Base-by-base conservation (phyloP, 2,888 invertebrate species). In the Lasioglossum zephyrum region DNA sequence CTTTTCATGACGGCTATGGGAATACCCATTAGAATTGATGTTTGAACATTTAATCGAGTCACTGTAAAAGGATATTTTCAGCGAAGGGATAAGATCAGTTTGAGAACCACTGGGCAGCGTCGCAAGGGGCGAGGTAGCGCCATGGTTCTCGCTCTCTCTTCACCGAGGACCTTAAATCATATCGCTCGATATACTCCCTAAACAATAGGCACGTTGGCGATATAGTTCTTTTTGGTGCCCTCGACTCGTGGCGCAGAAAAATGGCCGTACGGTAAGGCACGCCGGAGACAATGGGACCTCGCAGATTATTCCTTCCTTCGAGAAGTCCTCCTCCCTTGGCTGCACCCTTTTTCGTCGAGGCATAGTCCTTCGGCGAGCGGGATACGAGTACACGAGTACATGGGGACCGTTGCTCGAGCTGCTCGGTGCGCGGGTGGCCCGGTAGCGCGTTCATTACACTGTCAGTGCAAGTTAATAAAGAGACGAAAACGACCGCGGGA, bases 361-460 rank as follows among this genome's bases (percentile, higher is more conserved):
- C 41, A 74, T 66, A 70, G 79, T 80, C 44, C 78, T 74, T 44
- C 18, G 63, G 70, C 44, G 83, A 60, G 72, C 77, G 44, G 60
- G 85, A 77, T 78, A 77, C 75, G 76, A 49, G 36, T 22, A 9
- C 72, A 53, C 53, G 22, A 53, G 53, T 53, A 53, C 39, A 39
- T 3, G 53, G 60, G 49, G 66, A 75, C 73, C 73, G 44, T 74
- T 63, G 60, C 60, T 16, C 78, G 4, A 60, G 60, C 41, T 63
- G 49, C 47, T 77, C 31, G 53, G 84, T 85, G 86, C 92, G 91
- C 92, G 91, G 93, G 93, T 93, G 92, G 93, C 91, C 92, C 91
- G 75, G 84, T 86, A 86, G 88, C 91, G 90, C 91, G 93, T 93
- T 93, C 93, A 93, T 93, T 93, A 93, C 92, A 89, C 89, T 91